Evolutionary conservation across 2,113 vertebrate species (phyloP), one percentile per base, ranked within the genome.

Genomic region (Oncorhynchus kisutch): DNA sequence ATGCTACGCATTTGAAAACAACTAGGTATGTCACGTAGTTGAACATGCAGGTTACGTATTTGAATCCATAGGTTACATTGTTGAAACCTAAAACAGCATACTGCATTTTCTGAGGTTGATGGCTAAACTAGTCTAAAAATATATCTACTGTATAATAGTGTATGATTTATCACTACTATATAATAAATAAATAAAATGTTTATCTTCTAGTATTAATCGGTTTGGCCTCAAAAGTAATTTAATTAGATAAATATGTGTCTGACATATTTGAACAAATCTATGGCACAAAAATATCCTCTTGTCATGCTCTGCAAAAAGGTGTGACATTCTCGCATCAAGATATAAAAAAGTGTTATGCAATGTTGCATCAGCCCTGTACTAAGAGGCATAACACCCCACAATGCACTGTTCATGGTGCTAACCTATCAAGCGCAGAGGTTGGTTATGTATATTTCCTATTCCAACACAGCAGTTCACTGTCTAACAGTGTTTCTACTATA

Each of bases 281-380:
- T 87, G 84, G 78, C 80, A 82, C 80, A 75, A 75, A 75, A 14
- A 57, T 4, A 62, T 22, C 59, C 18, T 22, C 59, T 60, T 65
- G 51, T 22, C 73, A 39, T 75, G 9, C 80, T 39, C 65, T 77
- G 39, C 2, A 13, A 57, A 62, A 62, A 62, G 27, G 1, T 57
- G 11, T 49, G 29, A 73, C 74, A 64, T 45, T 45, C 39, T 45
- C 2, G 9, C 39, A 72, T 60, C 8, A 29, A 77, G 74, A 70
- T 24, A 70, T 3, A 48, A 27, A 74, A 25, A 62, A 11, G n/a
- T 57, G 54, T 8, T 62, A 62, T 62, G 59, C 59, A 62, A 22
- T 54, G 12, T 62, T 22, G n/a, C n/a, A 62, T 22, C 59, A 62
- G 59, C n/a, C 20, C 59, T 9, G 59, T 22, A 62, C n/a, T 8